Evolutionary conservation across 1,140 invertebrate genomes (phyloP).

Genomic region (Temnothorax nylanderi): DNA sequence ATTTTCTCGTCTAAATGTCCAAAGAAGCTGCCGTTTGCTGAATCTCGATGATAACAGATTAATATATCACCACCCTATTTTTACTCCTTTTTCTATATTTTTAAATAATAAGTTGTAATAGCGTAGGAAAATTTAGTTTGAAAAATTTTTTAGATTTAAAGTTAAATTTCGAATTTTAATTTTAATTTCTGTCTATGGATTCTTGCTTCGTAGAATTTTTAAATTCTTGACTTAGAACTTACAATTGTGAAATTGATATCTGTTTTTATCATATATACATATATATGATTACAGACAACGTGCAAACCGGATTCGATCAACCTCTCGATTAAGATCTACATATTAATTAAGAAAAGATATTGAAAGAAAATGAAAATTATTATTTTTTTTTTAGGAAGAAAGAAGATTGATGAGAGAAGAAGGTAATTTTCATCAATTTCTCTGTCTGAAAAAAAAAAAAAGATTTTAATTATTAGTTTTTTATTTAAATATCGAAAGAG

Average conservation of each 20-base stretch:
- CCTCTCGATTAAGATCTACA: neutral
- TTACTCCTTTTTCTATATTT: neutral
- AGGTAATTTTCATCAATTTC: neutral
- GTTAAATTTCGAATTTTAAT: neutral
- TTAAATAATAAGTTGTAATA: neutral
- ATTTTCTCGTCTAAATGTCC: neutral
- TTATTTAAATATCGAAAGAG: neutral
- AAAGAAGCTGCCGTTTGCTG: neutral
- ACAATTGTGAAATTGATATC: neutral
- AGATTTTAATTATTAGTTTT: neutral
- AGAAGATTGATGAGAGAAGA: neutral
- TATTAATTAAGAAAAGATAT: neutral
- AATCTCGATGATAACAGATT: neutral
- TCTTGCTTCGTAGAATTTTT: neutral
- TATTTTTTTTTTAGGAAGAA: neutral
- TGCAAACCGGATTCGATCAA: neutral
- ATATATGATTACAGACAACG: neutral
- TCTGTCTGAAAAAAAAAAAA: neutral
- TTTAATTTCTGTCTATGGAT: constrained; percentile 19
- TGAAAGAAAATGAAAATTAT: neutral
- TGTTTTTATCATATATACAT: neutral
- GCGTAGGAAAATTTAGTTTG: neutral
- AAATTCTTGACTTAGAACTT: constrained; percentile 7
- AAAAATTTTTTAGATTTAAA: neutral
- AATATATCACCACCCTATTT: neutral